Evolutionary conservation across 2,888 invertebrate genomes (phyloP), one percentile per base, ranked within the genome.

Genomic region (Tinea semifulvella): DNA sequence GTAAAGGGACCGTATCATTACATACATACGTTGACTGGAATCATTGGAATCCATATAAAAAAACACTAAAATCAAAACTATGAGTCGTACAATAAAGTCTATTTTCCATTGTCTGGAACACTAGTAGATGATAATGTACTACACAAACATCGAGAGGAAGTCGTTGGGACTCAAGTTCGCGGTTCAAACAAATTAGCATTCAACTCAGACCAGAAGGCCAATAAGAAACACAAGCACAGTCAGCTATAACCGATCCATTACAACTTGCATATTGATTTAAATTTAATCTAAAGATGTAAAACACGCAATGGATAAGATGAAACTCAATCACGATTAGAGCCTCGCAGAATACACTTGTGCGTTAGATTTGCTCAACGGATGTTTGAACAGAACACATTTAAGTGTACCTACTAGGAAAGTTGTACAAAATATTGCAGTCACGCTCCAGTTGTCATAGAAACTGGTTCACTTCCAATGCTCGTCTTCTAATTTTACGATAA

Each of bases 391-490:
- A 13, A 31, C 14, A 31, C 17, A 17, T 38, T 8, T 38, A 25
- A 10, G 25, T 6, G 8, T 7, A 25, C 8, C n/a, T 38, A 38
- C 17, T 3, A 40, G 22, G 20, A 40, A 40, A 22, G 40, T 40
- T 22, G 13, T 40, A 40, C 22, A 7, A 40, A 40, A 22, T 40
- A 40, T 40, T 40, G 40, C 40, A 40, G 40, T 40, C 22, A 8
- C 40, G 40, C 40, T 40, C 40, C 40, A 22, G 11, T 40, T 11
- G 14, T 22, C 40, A 22, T 13, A 22, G 40, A 22, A 40, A 22
- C 40, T 20, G 18, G 22, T 40, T 20, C 22, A 6, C n/a, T n/a
- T n/a, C n/a, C 7, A 18, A 22, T 40, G 40, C 22, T 22, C 20
- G 22, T 38, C 10, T 16, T 31, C 31, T 11, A 31, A 36, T 16